A percentile compares a stretch with the other conserved stretches of the same genome.
Evolutionary conservation across 2,113 vertebrate genomes (phyloP).

Genomic region (Conger conger): DNA sequence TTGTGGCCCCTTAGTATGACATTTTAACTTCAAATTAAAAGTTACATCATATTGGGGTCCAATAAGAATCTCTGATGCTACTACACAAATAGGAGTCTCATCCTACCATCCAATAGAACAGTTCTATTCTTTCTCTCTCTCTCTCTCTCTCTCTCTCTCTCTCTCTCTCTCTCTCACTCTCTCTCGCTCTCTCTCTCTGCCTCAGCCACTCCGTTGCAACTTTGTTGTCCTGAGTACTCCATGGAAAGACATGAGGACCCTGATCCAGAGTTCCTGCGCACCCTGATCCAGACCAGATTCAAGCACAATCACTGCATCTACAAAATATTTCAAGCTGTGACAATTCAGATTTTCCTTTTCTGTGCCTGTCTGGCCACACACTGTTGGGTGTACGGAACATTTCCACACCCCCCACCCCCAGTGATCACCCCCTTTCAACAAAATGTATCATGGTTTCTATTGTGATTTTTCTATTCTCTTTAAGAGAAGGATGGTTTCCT

Average conservation of each 20-base stretch:
- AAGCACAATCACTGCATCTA: no score
- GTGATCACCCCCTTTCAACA: no score
- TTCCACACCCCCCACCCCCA: no score
- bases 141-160: background rate
- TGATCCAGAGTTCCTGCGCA: constrained; percentile 9
- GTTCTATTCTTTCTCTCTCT: no score
- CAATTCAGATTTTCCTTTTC: background rate
- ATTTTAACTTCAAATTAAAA: no score
- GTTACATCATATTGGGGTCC: background rate
- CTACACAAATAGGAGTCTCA: no score
- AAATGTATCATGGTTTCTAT: no score
- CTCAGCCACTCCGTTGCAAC: constrained; percentile 14
- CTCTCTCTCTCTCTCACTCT: background rate
- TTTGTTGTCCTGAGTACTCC: constrained; percentile 27
- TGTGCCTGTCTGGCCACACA: background rate
- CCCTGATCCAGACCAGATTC: background rate
- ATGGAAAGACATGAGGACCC: constrained; percentile 27
- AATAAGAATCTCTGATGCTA: background rate
- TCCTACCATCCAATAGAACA: no score
- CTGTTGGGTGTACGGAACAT: background rate
- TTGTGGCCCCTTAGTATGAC: no score
- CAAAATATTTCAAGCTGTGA: background rate
- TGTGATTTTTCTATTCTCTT: no score
- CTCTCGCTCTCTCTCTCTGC: background rate
- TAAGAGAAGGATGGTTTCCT: no score